Evolutionary conservation across 64 coral and sea anemone genomes (phyloP), one percentile per base, ranked within the genome.

Genomic region (Acropora tenuis): DNA sequence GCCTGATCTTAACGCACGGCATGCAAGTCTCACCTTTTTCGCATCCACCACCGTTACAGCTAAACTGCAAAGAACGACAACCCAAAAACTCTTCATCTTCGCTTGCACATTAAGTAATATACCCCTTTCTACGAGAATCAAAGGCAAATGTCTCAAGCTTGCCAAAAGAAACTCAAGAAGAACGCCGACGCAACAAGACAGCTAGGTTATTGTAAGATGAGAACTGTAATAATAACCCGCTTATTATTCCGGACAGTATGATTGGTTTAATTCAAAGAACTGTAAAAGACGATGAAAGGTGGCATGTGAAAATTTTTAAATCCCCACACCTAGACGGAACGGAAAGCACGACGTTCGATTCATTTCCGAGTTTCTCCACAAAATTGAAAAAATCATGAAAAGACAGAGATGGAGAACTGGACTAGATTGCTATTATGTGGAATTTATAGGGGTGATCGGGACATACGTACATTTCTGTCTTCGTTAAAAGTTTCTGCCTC

Each of bases 11-110:
- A 15, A 63, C 5, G 5, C 60, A 63, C 60, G 60, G 2, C 60
- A 13, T 0, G 8, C 16, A 63, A 10, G 60, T 63, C 90, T 66
- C 44, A 91, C 90, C 90, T 85, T 91, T 84, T 85, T 84, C 17
- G 90, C 90, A 6, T 91, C 80, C 3, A 77, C 90, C 15, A 91
- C 11, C 41, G 63, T 73, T 66, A 85, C 1, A 4, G 75, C 78
- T 9, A 81, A 20, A 52, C n/a, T 45, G 3, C 82, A 52, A 49
- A 91, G 72, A 76, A 80, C 80, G 5, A 91, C 2, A 47, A 84
- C 74, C 55, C 71, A 77, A 9, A 85, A 17, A 7, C 18, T 47
- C 49, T 48, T 91, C 90, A 91, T 91, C 17, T 72, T 71, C 7
- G 43, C 17, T 50, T 5, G 19, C 5, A 12, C 4, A 17, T 8